These are phyloP conservation scores for Ia io DNA, from an alignment of 2,113 vertebrate species.

Conservation along the genomic window DNA sequence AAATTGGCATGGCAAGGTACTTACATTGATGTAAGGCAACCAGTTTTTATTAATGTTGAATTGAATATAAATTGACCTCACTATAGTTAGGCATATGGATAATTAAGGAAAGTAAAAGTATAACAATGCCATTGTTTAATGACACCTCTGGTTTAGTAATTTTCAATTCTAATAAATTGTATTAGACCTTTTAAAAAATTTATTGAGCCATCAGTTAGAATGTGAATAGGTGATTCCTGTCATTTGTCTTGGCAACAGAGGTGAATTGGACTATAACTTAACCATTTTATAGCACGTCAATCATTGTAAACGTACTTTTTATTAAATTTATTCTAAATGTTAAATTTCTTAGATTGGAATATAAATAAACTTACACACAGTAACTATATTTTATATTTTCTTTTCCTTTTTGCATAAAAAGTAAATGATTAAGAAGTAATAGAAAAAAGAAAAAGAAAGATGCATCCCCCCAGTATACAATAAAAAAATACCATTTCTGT, in stretches of 20 bases:
- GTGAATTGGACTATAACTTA: neutral
- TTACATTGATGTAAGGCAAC: neutral
- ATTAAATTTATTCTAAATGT: slow-evolving; percentile 11
- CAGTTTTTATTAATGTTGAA: neutral
- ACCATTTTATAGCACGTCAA: neutral
- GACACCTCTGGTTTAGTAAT: neutral
- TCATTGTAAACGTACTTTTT: neutral
- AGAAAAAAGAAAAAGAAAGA: neutral
- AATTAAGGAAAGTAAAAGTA: neutral
- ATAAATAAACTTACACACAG: neutral
- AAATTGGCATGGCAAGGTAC: neutral
- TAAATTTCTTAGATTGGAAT: neutral
- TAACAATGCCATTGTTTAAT: neutral
- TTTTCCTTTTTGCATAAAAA: neutral
- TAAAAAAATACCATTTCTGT: neutral
- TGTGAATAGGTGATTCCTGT: neutral
- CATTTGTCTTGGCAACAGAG: neutral
- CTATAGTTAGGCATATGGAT: neutral
- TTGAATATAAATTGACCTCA: slow-evolving; percentile 2
- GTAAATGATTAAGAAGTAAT: neutral
- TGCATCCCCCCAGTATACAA: neutral
- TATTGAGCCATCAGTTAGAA: neutral
- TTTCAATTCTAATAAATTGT: slow-evolving; percentile 7
- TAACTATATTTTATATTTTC: neutral
- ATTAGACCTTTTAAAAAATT: neutral